Conservation (phyloP, 2,888 invertebrate genomes). For the Zele albiditarsus region DNA sequence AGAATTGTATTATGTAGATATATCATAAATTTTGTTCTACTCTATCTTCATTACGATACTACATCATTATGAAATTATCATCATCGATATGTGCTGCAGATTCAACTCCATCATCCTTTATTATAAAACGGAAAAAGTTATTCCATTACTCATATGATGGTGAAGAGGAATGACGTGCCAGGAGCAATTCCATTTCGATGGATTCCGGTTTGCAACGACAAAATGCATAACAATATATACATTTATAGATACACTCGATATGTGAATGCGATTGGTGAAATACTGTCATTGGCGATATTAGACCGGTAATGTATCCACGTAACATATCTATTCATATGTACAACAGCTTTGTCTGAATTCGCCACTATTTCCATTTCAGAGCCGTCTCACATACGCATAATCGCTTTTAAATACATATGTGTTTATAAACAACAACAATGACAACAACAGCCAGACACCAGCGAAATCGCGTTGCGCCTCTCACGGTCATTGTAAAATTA, state of each 20-base stretch:
- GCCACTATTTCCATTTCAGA: too few species aligned
- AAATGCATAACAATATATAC: neutral
- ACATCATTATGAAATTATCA: neutral
- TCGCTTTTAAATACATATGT: conserved; percentile 46
- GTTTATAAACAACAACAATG: neutral
- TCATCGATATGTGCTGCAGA: neutral
- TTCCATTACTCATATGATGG: neutral
- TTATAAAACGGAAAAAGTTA: neutral
- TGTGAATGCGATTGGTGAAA: conserved; percentile 45
- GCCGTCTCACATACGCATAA: too few species aligned
- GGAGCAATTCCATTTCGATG: neutral
- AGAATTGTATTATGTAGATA: neutral
- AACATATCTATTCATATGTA: conserved; percentile 47
- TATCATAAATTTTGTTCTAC: neutral
- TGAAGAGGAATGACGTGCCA: too few species aligned
- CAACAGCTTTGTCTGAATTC: neutral
- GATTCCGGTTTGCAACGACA: neutral
- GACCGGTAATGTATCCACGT: conserved; percentile 56
- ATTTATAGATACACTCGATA: neutral
- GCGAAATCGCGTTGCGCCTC: conserved; percentile 42
- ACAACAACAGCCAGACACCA: conserved; percentile 4
- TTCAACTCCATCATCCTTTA: neutral
- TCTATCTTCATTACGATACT: neutral
- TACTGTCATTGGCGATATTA: conserved; percentile 58
- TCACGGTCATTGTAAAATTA: conserved; percentile 67